Evolutionary conservation across 2,797 vertebrate genomes (phyloP), one percentile per base, ranked within the genome.

Genomic region (Sandelia bainsii): DNA sequence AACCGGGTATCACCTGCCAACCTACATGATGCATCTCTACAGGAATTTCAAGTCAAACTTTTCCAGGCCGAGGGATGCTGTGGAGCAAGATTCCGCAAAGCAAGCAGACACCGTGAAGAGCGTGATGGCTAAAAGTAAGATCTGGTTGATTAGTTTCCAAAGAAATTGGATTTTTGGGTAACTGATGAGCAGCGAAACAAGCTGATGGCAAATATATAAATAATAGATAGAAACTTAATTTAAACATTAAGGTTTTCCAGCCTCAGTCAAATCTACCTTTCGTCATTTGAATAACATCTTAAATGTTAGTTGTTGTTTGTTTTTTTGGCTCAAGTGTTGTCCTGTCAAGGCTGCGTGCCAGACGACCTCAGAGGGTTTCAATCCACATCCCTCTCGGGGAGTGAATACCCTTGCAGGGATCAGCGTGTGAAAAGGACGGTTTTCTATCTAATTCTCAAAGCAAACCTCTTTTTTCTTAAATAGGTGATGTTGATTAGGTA

Each of bases 1-100:
- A 0, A 53, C 76, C 9, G 90, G 81, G 7, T 39, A 90, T 32
- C 87, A 91, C 71, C 86, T 93, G 61, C 94, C 95, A 0, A 89
- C 89, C 3, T 95, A 95, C 49, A 96, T 96, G 94, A 90, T 95
- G 89, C 92, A 93, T 6, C 94, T 96, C 22, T 96, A 95, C 82
- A 85, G 92, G 81, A 94, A 92, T 57, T 95, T 93, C 82, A 93
- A 60, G 61, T 59, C 86, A 0, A 93, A 92, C 70, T 86, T 92
- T 6, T 90, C 92, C 52, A 76, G 72, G 14, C 75, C 90, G 0
- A 11, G 68, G 82, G 89, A 92, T 45, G 17, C 62, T 4, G 8
- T 68, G 69, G 92, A 93, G 85, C 85, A 62, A 19, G 79, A 82
- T 1, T 72, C 75, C 0, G 53, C 79, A 1, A 81, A 77, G 57